Conservation (phyloP, 2,888 invertebrate genomes). For the Rhingia campestris region DNA sequence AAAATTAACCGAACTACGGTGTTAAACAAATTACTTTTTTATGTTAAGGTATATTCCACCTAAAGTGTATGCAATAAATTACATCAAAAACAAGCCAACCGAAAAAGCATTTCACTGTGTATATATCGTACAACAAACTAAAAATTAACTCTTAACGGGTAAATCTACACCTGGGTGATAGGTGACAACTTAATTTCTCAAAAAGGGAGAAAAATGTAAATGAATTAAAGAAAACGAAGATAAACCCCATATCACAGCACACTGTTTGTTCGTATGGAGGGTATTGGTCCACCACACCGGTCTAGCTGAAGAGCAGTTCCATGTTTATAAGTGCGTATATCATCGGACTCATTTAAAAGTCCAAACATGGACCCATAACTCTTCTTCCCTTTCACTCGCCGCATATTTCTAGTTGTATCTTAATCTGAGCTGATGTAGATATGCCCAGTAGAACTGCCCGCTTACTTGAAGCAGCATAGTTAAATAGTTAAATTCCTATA, state of each 20-base stretch:
- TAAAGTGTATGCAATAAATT: constrained; percentile 57
- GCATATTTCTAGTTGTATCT: constrained; percentile 70
- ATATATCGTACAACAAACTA: constrained; percentile 37
- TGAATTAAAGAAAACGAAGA: constrained; percentile 67
- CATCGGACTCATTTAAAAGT: constrained; percentile 73
- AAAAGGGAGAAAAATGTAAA: constrained; percentile 50
- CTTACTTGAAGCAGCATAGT: constrained; percentile 68
- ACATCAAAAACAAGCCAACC: constrained; percentile 52
- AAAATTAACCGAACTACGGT: constrained; percentile 44
- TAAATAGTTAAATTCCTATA: constrained; percentile 70
- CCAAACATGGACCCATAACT: constrained; percentile 73
- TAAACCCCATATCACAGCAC: constrained; percentile 61
- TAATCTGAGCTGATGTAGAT: constrained; percentile 68
- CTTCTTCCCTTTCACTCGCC: constrained; percentile 68
- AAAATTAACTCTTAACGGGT: constrained; percentile 67
- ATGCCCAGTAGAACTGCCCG: constrained; percentile 69
- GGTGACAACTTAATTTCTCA: constrained; percentile 70
- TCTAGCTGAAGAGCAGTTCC: constrained; percentile 64
- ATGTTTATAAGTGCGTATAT: constrained; percentile 73
- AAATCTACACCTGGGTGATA: constrained; percentile 68
- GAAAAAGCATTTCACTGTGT: constrained; percentile 10
- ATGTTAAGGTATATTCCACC: constrained; percentile 64
- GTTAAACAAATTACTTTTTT: constrained; percentile 67
- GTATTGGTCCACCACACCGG: constrained; percentile 36
- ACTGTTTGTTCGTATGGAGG: constrained; percentile 45